Percentiles rank a stretch among this genome's conserved stretches.
Conservation (phyloP, 2,113 vertebrate genomes). For the Gobio gobio region DNA sequence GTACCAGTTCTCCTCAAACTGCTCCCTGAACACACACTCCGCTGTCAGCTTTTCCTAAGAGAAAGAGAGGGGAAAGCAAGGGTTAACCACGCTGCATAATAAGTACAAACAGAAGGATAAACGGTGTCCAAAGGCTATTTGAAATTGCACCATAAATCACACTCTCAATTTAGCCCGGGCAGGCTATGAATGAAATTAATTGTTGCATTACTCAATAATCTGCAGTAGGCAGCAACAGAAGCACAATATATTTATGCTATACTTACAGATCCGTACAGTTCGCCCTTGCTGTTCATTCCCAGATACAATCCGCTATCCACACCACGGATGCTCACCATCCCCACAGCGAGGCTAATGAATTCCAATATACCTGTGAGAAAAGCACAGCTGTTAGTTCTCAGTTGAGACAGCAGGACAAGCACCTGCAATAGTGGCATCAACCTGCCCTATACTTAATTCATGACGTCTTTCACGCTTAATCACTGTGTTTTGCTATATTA, state of each 20-base stretch:
- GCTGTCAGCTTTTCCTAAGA: constrained; percentile 92
- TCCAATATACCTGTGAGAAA: constrained; percentile 90
- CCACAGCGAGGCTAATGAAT: constrained; percentile 98
- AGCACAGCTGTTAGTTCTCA: constrained; percentile 27
- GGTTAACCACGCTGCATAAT: constrained; percentile 27
- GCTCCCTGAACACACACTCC: constrained; percentile 95
- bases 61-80: constrained; percentile 37
- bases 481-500: constrained; percentile 32
- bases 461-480: constrained; percentile 31
- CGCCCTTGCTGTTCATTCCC: constrained; percentile 94
- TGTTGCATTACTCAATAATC: constrained; percentile 17
- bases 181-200: constrained; percentile 34
- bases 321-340: constrained; percentile 98
- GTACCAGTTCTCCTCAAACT: constrained; percentile 99
- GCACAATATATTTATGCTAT: background rate
- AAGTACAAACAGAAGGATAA: constrained; percentile 26
- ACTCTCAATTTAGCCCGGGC: constrained; percentile 12
- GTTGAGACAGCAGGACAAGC: constrained; percentile 31
- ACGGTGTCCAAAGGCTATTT: constrained; percentile 30
- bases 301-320: constrained; percentile 98
- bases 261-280: constrained; percentile 96
- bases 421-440: constrained; percentile 31
- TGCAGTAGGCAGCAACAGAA: constrained; percentile 41
- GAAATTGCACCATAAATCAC: constrained; percentile 38
- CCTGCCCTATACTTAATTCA: constrained; percentile 38